These are phyloP conservation scores for Drosophila meridiana DNA, from an alignment of 2,888 invertebrate species.

Conservation along the genomic window DNA sequence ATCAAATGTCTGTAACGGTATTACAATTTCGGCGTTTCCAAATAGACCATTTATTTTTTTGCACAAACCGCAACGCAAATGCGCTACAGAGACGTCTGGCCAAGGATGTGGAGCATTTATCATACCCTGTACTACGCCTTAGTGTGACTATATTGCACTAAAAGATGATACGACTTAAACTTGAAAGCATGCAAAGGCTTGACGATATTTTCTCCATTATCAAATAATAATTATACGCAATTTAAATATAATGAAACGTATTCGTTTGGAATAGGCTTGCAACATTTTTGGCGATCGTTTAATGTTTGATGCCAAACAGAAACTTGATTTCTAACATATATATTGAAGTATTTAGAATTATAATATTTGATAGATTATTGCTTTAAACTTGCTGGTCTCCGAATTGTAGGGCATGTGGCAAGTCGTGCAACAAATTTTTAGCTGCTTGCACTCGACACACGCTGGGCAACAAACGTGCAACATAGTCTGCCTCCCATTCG, in stretches of 20 bases:
- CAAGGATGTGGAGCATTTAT: constrained; percentile 34
- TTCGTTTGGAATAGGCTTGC: no score
- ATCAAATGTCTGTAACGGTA: no score
- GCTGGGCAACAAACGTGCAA: constrained; percentile 58
- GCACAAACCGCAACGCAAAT: constrained; percentile 55
- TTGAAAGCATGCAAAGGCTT: neutral
- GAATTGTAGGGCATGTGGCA: constrained; percentile 5
- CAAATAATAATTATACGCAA: no score
- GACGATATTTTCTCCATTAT: no score
- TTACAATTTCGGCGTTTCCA: no score
- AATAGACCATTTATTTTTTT: no score
- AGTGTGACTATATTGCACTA: neutral
- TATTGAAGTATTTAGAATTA: no score
- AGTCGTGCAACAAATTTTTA: constrained; percentile 2
- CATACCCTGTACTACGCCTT: constrained; percentile 15
- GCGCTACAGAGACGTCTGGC: constrained; percentile 50
- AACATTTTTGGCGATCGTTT: no score
- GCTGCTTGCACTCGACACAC: constrained; percentile 17
- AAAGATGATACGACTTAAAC: no score
- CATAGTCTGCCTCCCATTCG: constrained; percentile 41
- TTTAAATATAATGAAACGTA: no score
- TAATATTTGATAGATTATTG: neutral
- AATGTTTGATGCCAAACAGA: no score
- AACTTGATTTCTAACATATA: no score
- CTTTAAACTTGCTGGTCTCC: neutral